A percentile compares a stretch with the other conserved stretches of the same genome.
Conservation (phyloP, 2,888 invertebrate species). For the Stenchaetothrips biformis region DNA sequence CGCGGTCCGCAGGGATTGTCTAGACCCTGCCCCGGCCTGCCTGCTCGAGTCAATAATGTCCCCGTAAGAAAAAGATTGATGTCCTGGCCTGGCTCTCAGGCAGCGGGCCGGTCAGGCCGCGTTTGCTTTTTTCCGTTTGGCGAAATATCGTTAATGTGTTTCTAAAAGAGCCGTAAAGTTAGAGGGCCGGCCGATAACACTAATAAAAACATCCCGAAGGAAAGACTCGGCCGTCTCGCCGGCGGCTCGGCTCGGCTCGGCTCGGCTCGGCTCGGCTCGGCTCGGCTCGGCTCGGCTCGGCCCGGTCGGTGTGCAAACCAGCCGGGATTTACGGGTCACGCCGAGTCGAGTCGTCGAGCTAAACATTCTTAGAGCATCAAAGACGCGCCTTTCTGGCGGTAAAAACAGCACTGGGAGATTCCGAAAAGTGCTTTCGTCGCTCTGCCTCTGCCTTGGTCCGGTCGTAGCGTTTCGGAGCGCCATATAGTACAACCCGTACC, state of each 20-base stretch:
- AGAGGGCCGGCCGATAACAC: background rate
- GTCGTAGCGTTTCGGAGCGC: too few relatives aligned
- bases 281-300: background rate
- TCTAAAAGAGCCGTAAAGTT: conserved; percentile 1
- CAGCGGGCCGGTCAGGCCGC: background rate
- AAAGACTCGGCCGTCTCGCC: background rate
- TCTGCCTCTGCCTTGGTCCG: too few relatives aligned
- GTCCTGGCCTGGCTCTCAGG: background rate
- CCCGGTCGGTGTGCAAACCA: background rate
- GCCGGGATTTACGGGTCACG: background rate
- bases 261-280: background rate
- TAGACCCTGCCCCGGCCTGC: background rate
- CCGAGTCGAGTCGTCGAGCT: background rate
- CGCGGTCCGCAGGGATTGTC: background rate
- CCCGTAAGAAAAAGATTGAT: background rate
- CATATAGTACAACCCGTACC: too few relatives aligned
- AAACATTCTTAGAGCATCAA: background rate
- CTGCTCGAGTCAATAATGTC: background rate
- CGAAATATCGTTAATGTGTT: conserved; percentile 17
- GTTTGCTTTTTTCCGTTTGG: background rate
- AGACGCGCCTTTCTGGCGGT: too few relatives aligned
- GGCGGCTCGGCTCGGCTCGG: background rate
- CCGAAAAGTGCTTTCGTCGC: too few relatives aligned
- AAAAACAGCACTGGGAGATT: too few relatives aligned
- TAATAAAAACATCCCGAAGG: conserved; percentile 9